These are phyloP conservation scores for Leptopilina drosophilae DNA, from an alignment of 2,888 invertebrate genomes.

Conservation along the genomic window DNA sequence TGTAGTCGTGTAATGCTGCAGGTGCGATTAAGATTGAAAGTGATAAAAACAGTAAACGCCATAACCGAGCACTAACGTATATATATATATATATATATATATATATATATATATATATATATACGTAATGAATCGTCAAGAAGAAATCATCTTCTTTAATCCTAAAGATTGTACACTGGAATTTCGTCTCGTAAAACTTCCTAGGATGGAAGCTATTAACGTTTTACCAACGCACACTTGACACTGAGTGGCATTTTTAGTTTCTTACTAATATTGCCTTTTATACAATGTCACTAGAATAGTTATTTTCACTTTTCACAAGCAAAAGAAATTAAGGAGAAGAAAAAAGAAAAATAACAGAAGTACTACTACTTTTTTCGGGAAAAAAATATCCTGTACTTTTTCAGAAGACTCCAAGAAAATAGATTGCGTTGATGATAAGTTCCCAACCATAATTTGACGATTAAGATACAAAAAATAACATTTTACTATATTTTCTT, in stretches of 20 bases:
- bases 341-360: no score
- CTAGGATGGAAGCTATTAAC: slow-evolving; percentile 20
- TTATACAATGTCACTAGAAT: not conserved
- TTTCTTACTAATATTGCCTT: not conserved
- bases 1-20: slow-evolving; percentile 12
- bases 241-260: slow-evolving; percentile 4
- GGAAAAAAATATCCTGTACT: no score
- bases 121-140: not conserved
- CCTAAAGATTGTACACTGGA: not conserved
- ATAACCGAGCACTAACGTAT: slow-evolving; percentile 10
- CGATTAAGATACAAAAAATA: no score
- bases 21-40: slow-evolving; percentile 20
- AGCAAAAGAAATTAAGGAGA: no score
- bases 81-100: not conserved
- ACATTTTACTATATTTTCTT: no score
- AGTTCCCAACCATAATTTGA: no score
- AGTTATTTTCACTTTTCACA: not conserved
- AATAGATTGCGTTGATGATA: no score
- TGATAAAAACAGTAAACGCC: slow-evolving; percentile 20
- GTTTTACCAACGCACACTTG: slow-evolving; percentile 14
- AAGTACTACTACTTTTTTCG: no score
- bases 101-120: not conserved
- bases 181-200: slow-evolving; percentile 15
- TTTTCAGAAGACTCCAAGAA: no score
- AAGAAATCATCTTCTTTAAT: slow-evolving; percentile 4